Evolutionary conservation across 37 sponge, comb jelly and placozoan species (phyloP), one percentile per base, ranked within the genome.

Genomic region (Hormiphora californensis): DNA sequence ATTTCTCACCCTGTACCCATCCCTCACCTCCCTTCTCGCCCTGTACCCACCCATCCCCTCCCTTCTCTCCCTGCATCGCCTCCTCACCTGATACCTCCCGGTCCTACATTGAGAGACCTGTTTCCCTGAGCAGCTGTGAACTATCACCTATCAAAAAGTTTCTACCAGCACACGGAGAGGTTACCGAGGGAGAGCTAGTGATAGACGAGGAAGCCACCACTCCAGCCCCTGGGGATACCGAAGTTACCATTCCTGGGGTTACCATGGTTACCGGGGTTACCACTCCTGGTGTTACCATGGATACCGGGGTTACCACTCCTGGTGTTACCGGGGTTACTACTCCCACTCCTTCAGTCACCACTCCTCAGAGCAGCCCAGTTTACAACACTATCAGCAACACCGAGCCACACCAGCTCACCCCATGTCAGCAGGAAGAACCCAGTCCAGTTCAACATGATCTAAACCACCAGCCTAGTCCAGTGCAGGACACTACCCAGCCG

Each of bases 81-180:
- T 36, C 38, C 31, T 73, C 81, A 33, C 44, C 81, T 7, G 23
- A 19, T 0, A 73, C 2, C 12, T 22, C 35, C 17, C 81, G n/a
- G n/a, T n/a, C 81, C 46, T 73, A 73, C 44, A 73, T 73, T 2
- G 44, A 73, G 25, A 43, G 46, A 19, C 81, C 81, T 21, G 43
- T 73, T 40, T n/a, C 32, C 38, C 22, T 73, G 12, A 46, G 43
- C n/a, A n/a, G n/a, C 22, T 73, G 81, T 43, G 35, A 43, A 17
- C 46, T 36, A 19, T 73, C 81, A 19, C 81, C 81, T 25, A 73
- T 73, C 44, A 73, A 73, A 21, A n/a, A n/a, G n/a, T n/a, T n/a
- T n/a, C n/a, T n/a, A n/a, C n/a, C n/a, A n/a, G n/a, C n/a, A n/a
- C n/a, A n/a, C n/a, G n/a, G n/a, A n/a, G n/a, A n/a, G n/a, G n/a